phyloP scores from a whole-genome alignment of 37 sponge, comb jelly and placozoan species.

The Axinella damicornis region DNA sequence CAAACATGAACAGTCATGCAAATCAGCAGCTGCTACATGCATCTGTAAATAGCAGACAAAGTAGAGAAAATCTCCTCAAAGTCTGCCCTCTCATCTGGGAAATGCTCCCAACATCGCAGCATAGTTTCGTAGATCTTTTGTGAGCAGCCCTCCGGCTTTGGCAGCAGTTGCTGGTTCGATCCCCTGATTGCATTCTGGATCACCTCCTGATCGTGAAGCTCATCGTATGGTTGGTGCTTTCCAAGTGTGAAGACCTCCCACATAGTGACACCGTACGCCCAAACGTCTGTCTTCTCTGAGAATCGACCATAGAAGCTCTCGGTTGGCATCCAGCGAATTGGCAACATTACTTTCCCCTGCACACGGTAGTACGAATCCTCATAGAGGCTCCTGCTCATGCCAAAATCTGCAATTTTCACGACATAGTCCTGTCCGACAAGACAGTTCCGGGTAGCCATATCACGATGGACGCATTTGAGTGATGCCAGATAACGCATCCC shows the following conservation, averaged over 20 bases:
- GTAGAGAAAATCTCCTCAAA: constrained; percentile 56
- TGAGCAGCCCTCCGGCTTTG: constrained; percentile 60
- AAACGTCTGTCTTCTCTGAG: constrained; percentile 86
- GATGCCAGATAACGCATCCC: constrained; percentile 88
- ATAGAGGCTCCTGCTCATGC: constrained; percentile 89
- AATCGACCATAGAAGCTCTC: constrained; percentile 90
- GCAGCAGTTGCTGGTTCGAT: constrained; percentile 7
- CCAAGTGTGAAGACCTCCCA: constrained; percentile 88
- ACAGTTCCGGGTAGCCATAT: constrained; percentile 89
- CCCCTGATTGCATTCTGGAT: constrained; percentile 73
- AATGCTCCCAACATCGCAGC: constrained; percentile 75
- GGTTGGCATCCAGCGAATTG: constrained; percentile 89
- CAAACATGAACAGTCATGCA: too few species aligned
- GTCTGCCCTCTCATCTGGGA: constrained; percentile 38
- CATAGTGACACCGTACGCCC: constrained; percentile 85
- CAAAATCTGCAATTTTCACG: constrained; percentile 91
- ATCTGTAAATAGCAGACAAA: constrained; percentile 38
- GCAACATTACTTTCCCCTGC: constrained; percentile 67
- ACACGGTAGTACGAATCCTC: constrained; percentile 66
- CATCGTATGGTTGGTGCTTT: constrained; percentile 71
- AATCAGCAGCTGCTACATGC: not conserved
- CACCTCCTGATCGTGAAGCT: constrained; percentile 80
- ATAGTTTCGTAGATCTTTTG: constrained; percentile 58
- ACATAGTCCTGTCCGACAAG: constrained; percentile 80
- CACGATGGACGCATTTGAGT: constrained; percentile 82